Evolutionary conservation across 2,797 vertebrate species (phyloP).

Genomic region (Notamacropus eugenii): DNA sequence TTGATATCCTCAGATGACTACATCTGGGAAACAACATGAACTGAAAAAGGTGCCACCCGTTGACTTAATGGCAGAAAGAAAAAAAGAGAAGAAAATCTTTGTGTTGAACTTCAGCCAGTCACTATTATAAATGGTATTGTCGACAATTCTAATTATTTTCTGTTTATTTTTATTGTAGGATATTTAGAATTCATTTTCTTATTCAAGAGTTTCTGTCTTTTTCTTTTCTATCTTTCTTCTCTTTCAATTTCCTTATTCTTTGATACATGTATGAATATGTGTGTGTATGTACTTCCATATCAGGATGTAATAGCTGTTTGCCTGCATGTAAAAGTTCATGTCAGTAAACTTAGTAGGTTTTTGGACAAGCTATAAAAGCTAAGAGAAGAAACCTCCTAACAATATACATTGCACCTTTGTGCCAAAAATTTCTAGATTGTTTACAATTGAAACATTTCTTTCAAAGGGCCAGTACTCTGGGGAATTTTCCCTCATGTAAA

Average conservation of each 20-base stretch:
- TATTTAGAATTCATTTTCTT: background rate
- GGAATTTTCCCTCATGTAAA: constrained; percentile 41
- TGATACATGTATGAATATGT: background rate
- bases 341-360: background rate
- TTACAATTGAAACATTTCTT: constrained; percentile 10
- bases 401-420: background rate
- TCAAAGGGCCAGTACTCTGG: background rate
- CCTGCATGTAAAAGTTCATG: background rate
- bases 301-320: background rate
- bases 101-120: background rate
- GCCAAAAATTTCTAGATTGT: background rate
- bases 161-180: background rate
- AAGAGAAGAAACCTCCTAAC: background rate
- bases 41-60: background rate
- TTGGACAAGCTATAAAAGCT: background rate
- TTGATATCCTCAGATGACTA: background rate
- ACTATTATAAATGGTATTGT: background rate
- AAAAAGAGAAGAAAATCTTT: background rate
- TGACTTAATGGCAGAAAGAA: background rate
- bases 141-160: background rate
- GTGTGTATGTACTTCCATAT: too few species aligned
- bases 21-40: background rate
- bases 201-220: background rate
- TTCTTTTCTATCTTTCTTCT: background rate
- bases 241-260: background rate